Evolutionary conservation across 2,797 vertebrate species (phyloP).

Genomic region (Sebastes ruberrimus): DNA sequence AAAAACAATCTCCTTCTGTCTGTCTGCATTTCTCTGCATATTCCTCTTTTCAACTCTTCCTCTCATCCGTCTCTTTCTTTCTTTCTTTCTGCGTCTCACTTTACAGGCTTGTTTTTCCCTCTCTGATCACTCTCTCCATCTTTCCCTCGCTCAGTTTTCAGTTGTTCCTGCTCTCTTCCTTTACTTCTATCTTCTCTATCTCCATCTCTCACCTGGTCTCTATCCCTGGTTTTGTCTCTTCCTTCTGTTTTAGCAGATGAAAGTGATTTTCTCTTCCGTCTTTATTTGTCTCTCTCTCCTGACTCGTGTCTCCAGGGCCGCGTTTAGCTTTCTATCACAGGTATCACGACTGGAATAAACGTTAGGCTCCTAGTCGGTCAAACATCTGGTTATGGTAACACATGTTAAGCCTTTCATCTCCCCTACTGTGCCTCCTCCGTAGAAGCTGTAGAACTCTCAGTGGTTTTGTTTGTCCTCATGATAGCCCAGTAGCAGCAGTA

Average conservation of each 20-base stretch:
- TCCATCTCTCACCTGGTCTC: background rate
- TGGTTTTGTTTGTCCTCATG: too few species aligned
- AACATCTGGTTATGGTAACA: background rate
- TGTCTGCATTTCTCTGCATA: constrained; percentile 7
- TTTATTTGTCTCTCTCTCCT: background rate
- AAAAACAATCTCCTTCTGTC: constrained; percentile 47
- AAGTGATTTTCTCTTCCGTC: background rate
- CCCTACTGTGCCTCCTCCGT: too few species aligned
- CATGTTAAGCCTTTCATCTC: too few species aligned
- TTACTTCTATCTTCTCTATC: background rate
- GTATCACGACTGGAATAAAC: background rate
- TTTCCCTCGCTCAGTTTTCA: background rate
- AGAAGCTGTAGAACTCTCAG: too few species aligned
- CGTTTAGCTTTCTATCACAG: background rate
- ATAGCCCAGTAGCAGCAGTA: too few species aligned
- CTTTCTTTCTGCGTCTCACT: background rate
- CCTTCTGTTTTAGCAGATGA: constrained; percentile 1
- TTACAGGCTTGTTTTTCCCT: background rate
- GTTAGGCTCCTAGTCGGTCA: background rate
- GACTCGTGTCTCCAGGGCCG: background rate
- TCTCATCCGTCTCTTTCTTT: constrained; percentile 10
- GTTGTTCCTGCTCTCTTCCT: background rate
- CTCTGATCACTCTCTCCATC: background rate
- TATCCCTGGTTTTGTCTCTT: background rate
- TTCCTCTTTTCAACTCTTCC: constrained; percentile 36